phyloP scores from a whole-genome alignment of 2,888 invertebrate genomes.

The Drosophila melanosoma region DNA sequence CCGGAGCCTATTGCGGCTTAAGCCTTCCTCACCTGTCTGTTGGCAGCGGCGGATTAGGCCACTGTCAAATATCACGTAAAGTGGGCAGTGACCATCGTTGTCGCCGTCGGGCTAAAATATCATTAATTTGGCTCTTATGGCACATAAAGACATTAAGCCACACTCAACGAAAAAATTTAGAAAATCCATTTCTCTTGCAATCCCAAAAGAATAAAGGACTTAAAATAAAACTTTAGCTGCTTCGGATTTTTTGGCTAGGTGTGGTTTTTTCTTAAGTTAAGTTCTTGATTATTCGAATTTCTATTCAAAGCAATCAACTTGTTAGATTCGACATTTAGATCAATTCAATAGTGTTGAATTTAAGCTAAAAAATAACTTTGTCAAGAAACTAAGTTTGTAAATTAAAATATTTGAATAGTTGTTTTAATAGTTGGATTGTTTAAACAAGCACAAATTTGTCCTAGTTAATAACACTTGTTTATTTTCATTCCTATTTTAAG shows the following conservation, averaged over 20 bases:
- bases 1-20: slow-evolving; percentile 55
- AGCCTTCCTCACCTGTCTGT: slow-evolving; percentile 47
- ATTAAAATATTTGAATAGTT: neutral
- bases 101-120: slow-evolving; percentile 48
- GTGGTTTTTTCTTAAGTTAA: neutral
- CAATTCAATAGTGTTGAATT: neutral
- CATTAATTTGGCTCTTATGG: slow-evolving; percentile 77
- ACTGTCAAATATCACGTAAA: slow-evolving; percentile 72
- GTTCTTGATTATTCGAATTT: neutral
- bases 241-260: neutral
- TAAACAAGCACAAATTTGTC: neutral
- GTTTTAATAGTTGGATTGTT: neutral
- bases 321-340: neutral
- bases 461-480: neutral
- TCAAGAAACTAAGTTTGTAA: neutral
- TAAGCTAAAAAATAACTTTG: neutral
- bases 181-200: too few species aligned
- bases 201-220: too few species aligned
- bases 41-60: slow-evolving; percentile 60
- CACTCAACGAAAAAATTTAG: neutral
- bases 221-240: too few species aligned
- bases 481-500: neutral
- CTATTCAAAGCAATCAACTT: neutral
- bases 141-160: slow-evolving; percentile 45
- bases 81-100: slow-evolving; percentile 60